Evolutionary conservation across 2,888 invertebrate species (phyloP), one percentile per base, ranked within the genome.

Genomic region (Pachymerium ferrugineum): DNA sequence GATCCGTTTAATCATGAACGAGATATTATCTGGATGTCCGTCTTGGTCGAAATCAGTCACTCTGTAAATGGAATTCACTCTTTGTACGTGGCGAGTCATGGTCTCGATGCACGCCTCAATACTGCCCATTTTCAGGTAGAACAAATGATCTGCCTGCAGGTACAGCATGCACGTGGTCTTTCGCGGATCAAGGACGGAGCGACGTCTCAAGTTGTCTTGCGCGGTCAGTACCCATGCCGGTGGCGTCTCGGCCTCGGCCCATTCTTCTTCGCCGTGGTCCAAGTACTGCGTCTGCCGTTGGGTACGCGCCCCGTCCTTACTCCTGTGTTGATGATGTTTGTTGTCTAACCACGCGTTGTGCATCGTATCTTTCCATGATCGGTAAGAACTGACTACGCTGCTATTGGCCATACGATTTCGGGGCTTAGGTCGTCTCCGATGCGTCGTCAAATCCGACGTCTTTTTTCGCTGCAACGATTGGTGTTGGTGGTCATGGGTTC

Each of bases 151-250:
- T 3, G 98, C 97, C 84, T 97, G 96, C 79, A 99, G 86, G 83
- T 95, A 97, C 74, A 97, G 86, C 87, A 95, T 92, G 81, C 97
- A 97, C 0, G 96, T 95, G 42, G 93, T 94, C 83, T 95, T 95
- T 78, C 89, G 88, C 29, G 93, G 92, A 83, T 92, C 92, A 62
- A 91, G 87, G 1, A 89, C 89, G 47, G 78, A 77, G 54, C 80
- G 73, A 62, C 77, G 77, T 4, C 35, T 2, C 72, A 72, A 29
- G 28, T 72, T 42, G 29, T 72, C 72, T 30, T 72, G 72, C 28
- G 47, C 72, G 10, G 38, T 42, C 28, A 72, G 30, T 6, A 62
- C 31, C 54, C 54, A 62, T 0, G 31, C 70, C 72, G 54, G 54
- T 16, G 31, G 31, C n/a, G 29, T 42, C 25, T 72, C 72, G 16